phyloP scores from a whole-genome alignment of 1,140 invertebrate genomes.

The fruit fly (Drosophila melanogaster) region DNA sequence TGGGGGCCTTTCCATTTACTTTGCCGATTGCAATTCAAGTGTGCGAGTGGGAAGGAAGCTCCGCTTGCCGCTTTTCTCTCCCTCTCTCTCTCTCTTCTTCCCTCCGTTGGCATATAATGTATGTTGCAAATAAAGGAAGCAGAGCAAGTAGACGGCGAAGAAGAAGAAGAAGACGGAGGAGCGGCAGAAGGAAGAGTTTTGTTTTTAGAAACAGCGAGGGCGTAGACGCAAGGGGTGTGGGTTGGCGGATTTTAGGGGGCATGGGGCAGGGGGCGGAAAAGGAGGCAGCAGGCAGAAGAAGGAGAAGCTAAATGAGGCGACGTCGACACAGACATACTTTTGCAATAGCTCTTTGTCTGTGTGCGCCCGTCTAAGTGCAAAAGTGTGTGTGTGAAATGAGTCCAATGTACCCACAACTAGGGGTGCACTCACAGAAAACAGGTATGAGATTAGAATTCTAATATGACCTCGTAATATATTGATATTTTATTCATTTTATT shows the following conservation, averaged over 20 bases:
- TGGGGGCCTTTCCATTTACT: constrained; percentile 80
- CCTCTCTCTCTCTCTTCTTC: constrained; percentile 3
- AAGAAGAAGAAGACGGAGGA: constrained; percentile 37
- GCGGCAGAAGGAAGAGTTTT: constrained; percentile 77
- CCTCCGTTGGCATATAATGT: constrained; percentile 44
- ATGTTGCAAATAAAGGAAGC: constrained; percentile 79
- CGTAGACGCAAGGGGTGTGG: constrained; percentile 30
- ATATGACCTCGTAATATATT: neutral
- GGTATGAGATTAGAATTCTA: neutral
- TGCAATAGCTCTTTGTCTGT: constrained; percentile 48
- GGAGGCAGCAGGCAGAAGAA: constrained; percentile 16
- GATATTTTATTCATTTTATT: neutral
- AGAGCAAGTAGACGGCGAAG: constrained; percentile 61
- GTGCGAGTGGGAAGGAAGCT: constrained; percentile 38
- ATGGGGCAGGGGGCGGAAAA: constrained; percentile 2
- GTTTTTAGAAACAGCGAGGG: constrained; percentile 56
- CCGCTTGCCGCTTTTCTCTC: neutral
- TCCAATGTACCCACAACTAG: constrained; percentile 75
- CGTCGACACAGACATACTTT: constrained; percentile 61
- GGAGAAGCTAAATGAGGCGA: constrained; percentile 78
- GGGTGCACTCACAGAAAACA: constrained; percentile 18
- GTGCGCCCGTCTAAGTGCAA: constrained; percentile 22
- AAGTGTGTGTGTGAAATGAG: constrained; percentile 65
- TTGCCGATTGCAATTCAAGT: constrained; percentile 64
- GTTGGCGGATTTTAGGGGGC: neutral